These are phyloP conservation scores for Melipona quadrifasciata DNA, from an alignment of 1,140 invertebrate species.

Conservation along the genomic window DNA sequence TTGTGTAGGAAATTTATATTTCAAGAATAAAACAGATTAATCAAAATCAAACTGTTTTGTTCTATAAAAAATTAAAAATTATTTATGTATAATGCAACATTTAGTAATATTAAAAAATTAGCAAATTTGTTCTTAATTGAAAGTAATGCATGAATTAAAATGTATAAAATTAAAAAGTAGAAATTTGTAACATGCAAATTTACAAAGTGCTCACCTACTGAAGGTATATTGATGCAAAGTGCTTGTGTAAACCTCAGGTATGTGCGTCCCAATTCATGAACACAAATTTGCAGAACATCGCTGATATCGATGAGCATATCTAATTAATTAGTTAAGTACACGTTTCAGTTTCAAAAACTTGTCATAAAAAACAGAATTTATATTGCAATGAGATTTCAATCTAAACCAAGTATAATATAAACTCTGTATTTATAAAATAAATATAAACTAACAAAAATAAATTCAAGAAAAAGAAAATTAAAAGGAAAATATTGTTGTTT, in stretches of 20 bases:
- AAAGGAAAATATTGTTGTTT: background rate
- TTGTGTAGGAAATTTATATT: constrained; percentile 3
- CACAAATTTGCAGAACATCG: constrained; percentile 97
- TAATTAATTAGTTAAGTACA: constrained; percentile 74
- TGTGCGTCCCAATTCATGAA: constrained; percentile 96
- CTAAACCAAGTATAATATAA: background rate
- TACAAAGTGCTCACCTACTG: constrained; percentile 88
- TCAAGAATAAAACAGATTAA: constrained; percentile 22
- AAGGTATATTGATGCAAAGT: constrained; percentile 95
- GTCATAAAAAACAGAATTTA: background rate
- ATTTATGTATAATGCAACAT: background rate
- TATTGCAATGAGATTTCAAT: background rate
- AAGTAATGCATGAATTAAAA: background rate
- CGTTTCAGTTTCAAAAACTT: background rate
- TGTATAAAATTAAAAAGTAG: too few species aligned
- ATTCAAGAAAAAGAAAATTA: background rate
- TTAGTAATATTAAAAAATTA: background rate
- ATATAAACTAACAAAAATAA: background rate
- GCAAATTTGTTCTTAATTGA: background rate
- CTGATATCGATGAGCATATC: constrained; percentile 99
- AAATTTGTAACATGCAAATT: constrained; percentile 37
- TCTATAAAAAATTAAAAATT: background rate
- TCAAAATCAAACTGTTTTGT: constrained; percentile 8
- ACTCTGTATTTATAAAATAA: background rate
- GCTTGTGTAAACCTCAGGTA: constrained; percentile 94